These are phyloP conservation scores for Dicentrarchus labrax DNA, from an alignment of 2,113 vertebrate species.

Conservation along the genomic window DNA sequence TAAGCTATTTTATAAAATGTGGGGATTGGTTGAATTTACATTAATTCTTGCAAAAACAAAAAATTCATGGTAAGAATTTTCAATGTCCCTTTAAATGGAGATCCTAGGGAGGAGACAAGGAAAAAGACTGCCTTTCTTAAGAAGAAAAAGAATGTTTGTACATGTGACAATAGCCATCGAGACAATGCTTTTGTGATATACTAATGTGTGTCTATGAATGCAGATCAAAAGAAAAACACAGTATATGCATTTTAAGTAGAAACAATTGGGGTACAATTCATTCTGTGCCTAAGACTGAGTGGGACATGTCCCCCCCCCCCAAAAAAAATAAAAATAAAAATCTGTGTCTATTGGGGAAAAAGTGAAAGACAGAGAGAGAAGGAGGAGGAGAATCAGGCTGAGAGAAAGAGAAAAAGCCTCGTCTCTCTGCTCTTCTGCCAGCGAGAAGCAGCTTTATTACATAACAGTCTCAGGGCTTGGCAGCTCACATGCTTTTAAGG, in stretches of 20 bases:
- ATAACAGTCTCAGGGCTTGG: conserved; percentile 72
- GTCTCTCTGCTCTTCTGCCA: conserved; percentile 61
- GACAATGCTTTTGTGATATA: conserved; percentile 34
- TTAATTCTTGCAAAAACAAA: background rate
- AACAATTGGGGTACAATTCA: conserved; percentile 38
- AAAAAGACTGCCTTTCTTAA: background rate
- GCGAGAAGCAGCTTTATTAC: conserved; percentile 74
- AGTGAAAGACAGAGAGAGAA: conserved; percentile 43
- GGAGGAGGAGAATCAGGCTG: conserved; percentile 37
- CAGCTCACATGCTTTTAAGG: conserved; percentile 80
- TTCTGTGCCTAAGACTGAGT: conserved; percentile 36
- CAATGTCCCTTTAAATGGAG: background rate
- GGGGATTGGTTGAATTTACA: background rate
- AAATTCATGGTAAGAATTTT: conserved; percentile 6
- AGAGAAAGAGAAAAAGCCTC: conserved; percentile 54
- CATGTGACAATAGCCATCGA: conserved; percentile 1
- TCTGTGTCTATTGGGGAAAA: conserved; percentile 29
- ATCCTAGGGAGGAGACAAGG: background rate
- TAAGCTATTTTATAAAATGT: background rate
- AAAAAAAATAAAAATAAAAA: background rate
- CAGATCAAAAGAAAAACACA: conserved; percentile 30
- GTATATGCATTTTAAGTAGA: conserved; percentile 24
- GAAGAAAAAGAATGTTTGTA: conserved; percentile 17
- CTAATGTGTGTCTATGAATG: conserved; percentile 9
- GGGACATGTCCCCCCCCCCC: conserved; percentile 9